These are phyloP conservation scores for Lamellibrachia satsuma DNA, from an alignment of 2,888 invertebrate species.

Conservation along the genomic window DNA sequence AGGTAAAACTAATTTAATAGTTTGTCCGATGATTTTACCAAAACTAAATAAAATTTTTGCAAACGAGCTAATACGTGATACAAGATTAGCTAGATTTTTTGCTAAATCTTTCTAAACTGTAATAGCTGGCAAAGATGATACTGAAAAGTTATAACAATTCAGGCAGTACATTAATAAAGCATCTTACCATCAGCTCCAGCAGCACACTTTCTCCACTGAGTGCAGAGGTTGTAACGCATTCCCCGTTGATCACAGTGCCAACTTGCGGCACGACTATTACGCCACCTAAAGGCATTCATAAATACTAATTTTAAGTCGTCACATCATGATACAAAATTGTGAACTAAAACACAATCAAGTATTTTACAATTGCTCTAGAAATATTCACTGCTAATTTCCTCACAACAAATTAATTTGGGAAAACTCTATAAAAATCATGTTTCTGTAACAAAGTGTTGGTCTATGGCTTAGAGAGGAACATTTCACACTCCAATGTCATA, in stretches of 20 bases:
- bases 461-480: too few relatives aligned
- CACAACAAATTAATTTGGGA: too few relatives aligned
- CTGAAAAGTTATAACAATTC: background rate
- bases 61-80: too few relatives aligned
- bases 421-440: too few relatives aligned
- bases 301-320: background rate
- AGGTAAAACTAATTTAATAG: too few relatives aligned
- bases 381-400: too few relatives aligned
- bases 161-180: background rate
- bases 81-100: too few relatives aligned
- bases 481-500: too few relatives aligned
- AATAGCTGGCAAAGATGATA: background rate
- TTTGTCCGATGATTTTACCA: too few relatives aligned
- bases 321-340: background rate
- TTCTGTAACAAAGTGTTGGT: too few relatives aligned
- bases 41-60: too few relatives aligned
- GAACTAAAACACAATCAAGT: background rate
- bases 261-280: background rate
- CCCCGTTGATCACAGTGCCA: conserved; percentile 3
- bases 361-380: too few relatives aligned
- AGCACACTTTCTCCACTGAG: background rate
- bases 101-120: background rate
- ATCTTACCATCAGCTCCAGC: background rate
- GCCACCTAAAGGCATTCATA: background rate
- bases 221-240: background rate